Base-by-base conservation (phyloP, 2,888 invertebrate species). In the Bimastos eiseni region DNA sequence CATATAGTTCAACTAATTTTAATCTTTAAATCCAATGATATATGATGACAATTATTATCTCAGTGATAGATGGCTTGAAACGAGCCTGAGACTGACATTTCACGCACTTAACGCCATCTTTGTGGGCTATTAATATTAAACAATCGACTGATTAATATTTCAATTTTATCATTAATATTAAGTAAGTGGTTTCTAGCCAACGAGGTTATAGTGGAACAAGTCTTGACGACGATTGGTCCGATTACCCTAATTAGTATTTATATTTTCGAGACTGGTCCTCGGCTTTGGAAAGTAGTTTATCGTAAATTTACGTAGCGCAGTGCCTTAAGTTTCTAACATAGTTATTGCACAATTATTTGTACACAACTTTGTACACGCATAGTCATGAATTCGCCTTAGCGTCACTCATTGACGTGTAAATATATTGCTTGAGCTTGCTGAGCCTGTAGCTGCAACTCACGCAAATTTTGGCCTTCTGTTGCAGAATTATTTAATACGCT, bases 61-160 rank as follows among this genome's bases (percentile, higher is more conserved):
- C 70, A 11, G 70, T 70, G 70, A 70, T n/a, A 70, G n/a, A 70
- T 70, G 70, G n/a, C 70, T 70, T n/a, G 70, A n/a, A 70, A 70
- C 70, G 30, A 70, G 70, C 70, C n/a, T n/a, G 70, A 70, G 70
- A 70, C 70, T 70, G 70, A 70, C 70, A 70, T 70, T 86, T 86
- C 86, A 86, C 86, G 34, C 86, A 36, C 86, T 86, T 86, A 86
- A 86, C 86, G 86, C 86, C 86, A 86, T 86, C 86, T 86, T 86
- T 86, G 34, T 19, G 37, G 21, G 37, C n/a, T 86, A 86, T 86
- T 86, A 86, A 86, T 86, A 86, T 86, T 86, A 86, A 86, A 24
- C 86, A 24, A 30, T 21, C 34, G 34, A 30, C 19, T 36, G 34
- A 86, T 86, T 86, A 86, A 86, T 86, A 86, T 86, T 86, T 8